Base-by-base conservation (phyloP, 2,113 vertebrate species). In the Morone chrysops region DNA sequence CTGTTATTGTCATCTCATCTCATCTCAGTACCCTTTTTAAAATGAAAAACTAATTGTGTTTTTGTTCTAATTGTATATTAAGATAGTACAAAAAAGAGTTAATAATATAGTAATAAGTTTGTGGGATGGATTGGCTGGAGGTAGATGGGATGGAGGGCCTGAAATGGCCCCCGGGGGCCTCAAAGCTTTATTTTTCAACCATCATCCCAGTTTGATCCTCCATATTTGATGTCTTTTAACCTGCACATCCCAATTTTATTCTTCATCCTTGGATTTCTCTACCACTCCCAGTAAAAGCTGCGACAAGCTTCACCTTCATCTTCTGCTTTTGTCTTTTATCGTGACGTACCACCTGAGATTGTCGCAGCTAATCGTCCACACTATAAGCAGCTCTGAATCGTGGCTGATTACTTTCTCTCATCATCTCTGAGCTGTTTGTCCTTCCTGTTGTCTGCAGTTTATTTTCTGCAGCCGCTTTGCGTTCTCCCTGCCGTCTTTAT, bases 391-490 rank as follows among this genome's bases (percentile, higher is more conserved):
- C 66, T 79, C 80, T 74, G 68, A 45, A 57, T 67, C 18, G 65
- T 22, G 53, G 68, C 36, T 70, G 82, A 83, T 89, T 80, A 77
- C n/a, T 65, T 72, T 38, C 59, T 40, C 4, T 36, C 75, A 25
- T 31, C n/a, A 70, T 80, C 60, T 79, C 63, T 67, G 70, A 83
- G 87, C 85, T 36, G 0, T 0, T 31, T 66, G 63, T 50, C 31
- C 68, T 76, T 76, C 48, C 66, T 51, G 18, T 66, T 41, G 74
- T 69, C 70, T 59, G 0, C 5, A 5, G 69, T 84, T 81, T 87
- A 65, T 82, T 77, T 83, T 73, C 22, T 61, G 53, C 48, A 60
- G 45, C 54, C 12, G 8, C 38, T 83, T 82, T 71, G 81, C 75
- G 67, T 82, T 70, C 70, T 68, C 60, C 38, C 51, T 8, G 54